Evolutionary conservation across 2,888 invertebrate genomes (phyloP).

Genomic region (Thereva unica): DNA sequence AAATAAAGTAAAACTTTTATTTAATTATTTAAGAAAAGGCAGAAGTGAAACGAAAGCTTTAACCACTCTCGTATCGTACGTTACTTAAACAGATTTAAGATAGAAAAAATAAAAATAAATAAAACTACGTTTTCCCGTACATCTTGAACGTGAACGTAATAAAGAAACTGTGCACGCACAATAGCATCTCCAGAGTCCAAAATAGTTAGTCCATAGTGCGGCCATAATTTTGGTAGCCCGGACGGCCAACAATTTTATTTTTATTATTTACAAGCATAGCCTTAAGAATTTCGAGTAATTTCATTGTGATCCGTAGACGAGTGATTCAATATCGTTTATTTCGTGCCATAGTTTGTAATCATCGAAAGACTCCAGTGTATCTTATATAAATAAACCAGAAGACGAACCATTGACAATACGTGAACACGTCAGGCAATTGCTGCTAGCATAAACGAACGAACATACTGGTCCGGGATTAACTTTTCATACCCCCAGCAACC

Average conservation of each 20-base stretch:
- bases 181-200: conserved; percentile 17
- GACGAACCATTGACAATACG: conserved; percentile 18
- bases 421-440: too few species aligned
- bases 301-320: conserved; percentile 3
- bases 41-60: conserved; percentile 10
- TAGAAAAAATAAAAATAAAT: background rate
- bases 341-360: conserved; percentile 23
- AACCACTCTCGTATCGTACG: conserved; percentile 25
- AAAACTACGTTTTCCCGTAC: background rate
- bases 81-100: conserved; percentile 27
- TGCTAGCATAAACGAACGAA: background rate
- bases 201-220: conserved; percentile 10
- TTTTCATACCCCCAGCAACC: conserved; percentile 11
- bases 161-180: conserved; percentile 27
- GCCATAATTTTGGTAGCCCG: background rate
- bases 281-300: conserved; percentile 14
- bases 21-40: background rate
- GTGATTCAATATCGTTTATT: conserved; percentile 17
- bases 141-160: background rate
- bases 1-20: conserved; percentile 8
- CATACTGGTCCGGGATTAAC: conserved; percentile 10
- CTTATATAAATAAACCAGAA: background rate
- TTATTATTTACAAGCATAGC: conserved; percentile 20
- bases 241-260: conserved; percentile 18
- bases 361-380: conserved; percentile 22